Percentiles rank a stretch among this genome's conserved stretches.
Conservation (phyloP, 2,888 invertebrate genomes). For the Barypeithes pellucidus region DNA sequence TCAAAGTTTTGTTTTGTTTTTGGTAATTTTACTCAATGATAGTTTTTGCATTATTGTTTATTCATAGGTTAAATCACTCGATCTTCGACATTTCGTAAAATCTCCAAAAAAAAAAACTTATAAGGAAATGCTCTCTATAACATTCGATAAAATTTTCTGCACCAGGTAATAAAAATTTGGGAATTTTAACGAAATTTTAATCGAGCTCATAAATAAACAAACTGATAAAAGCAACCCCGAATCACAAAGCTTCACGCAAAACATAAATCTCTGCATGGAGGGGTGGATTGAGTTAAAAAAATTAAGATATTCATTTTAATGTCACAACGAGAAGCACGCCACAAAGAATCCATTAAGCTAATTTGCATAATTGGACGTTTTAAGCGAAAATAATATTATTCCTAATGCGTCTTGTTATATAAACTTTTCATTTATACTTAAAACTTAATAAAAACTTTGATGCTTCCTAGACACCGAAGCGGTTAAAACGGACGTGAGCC, state of each 20-base stretch:
- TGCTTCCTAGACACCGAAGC: not conserved
- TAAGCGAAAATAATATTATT: conserved; percentile 7
- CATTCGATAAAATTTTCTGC: too few species aligned
- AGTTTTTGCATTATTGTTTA: too few species aligned
- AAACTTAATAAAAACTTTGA: conserved; percentile 20
- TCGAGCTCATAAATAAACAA: not conserved
- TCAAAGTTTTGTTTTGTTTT: too few species aligned
- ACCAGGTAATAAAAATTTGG: too few species aligned
- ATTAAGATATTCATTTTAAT: conserved; percentile 29
- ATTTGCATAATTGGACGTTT: conserved; percentile 41
- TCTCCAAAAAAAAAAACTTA: too few species aligned
- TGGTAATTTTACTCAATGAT: too few species aligned
- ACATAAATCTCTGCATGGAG: conserved; percentile 4
- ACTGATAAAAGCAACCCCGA: not conserved
- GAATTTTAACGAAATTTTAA: too few species aligned
- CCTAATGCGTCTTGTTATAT: conserved; percentile 20
- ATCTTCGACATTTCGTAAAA: too few species aligned
- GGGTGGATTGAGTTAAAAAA: not conserved
- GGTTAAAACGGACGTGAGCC: conserved; percentile 12
- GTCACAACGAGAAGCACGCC: conserved; percentile 20
- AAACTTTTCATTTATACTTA: conserved; percentile 12
- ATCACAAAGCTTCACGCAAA: conserved; percentile 2
- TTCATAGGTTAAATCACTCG: too few species aligned
- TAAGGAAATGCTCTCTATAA: too few species aligned
- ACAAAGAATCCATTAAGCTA: conserved; percentile 38